These are phyloP conservation scores for Lomographa bimaculata DNA, from an alignment of 2,888 invertebrate species.

Conservation along the genomic window DNA sequence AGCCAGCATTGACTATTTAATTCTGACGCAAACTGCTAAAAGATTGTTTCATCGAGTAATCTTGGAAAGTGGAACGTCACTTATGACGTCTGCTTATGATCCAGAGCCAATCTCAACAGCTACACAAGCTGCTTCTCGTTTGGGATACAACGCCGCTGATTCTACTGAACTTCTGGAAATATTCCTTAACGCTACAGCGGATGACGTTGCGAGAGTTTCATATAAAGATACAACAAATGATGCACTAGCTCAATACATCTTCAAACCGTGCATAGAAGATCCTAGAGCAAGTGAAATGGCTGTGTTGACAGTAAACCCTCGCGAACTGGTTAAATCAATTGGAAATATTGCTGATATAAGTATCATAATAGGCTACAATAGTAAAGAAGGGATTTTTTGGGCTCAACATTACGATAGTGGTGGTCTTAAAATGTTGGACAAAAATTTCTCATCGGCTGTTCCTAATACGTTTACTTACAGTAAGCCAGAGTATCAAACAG, in stretches of 20 bases:
- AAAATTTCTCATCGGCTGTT: conserved; percentile 32
- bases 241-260: conserved; percentile 33
- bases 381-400: conserved; percentile 47
- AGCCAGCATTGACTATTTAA: conserved; percentile 40
- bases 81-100: conserved; percentile 39
- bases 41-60: conserved; percentile 52
- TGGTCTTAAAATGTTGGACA: conserved; percentile 26
- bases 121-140: conserved; percentile 32
- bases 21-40: conserved; percentile 41
- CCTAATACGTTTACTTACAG: conserved; percentile 21
- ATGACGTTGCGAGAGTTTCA: conserved; percentile 40
- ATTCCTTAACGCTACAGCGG: conserved; percentile 37
- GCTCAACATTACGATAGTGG: conserved; percentile 34
- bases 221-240: conserved; percentile 32
- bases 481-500: no score
- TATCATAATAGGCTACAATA: conserved; percentile 48
- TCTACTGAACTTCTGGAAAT: conserved; percentile 40
- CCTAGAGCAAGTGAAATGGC: conserved; percentile 19
- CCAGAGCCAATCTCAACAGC: conserved; percentile 38
- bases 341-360: conserved; percentile 25
- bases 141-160: conserved; percentile 41
- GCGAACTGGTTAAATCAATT: conserved; percentile 29
- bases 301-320: conserved; percentile 35
- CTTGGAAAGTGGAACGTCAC: conserved; percentile 45
- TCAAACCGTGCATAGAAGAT: conserved; percentile 42